These are phyloP conservation scores for Leptobrachium ailaonicum DNA, from an alignment of 2,113 vertebrate species.

Conservation along the genomic window DNA sequence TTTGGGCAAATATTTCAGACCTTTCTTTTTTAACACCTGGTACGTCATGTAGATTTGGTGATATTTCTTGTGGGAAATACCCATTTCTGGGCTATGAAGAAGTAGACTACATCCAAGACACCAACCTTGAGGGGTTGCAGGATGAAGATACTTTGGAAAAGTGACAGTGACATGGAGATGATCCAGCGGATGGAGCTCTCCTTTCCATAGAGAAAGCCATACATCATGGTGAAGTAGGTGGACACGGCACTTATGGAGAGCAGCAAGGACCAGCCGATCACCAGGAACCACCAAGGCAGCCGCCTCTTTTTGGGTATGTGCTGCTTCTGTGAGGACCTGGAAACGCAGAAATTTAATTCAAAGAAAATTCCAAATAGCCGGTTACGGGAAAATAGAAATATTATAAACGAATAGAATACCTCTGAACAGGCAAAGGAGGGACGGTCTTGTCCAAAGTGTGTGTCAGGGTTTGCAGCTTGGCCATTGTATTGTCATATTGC, in stretches of 20 bases:
- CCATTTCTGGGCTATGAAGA: too few species aligned
- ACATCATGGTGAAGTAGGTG: slow-evolving; percentile 77
- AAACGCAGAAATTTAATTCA: not conserved
- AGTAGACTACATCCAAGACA: not conserved
- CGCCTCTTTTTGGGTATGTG: slow-evolving; percentile 17
- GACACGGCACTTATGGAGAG: slow-evolving; percentile 72
- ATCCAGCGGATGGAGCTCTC: slow-evolving; percentile 74
- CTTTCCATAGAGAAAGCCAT: slow-evolving; percentile 73
- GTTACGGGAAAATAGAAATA: too few species aligned
- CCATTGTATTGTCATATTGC: slow-evolving; percentile 56
- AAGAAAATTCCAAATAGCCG: too few species aligned
- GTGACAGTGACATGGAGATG: slow-evolving; percentile 72
- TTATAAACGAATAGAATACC: slow-evolving; percentile 52
- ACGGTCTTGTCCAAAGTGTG: slow-evolving; percentile 68
- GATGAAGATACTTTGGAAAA: slow-evolving; percentile 82
- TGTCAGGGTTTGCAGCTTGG: slow-evolving; percentile 58
- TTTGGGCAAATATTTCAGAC: too few species aligned
- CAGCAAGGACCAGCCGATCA: slow-evolving; percentile 75
- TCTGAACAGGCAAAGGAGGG: slow-evolving; percentile 60
- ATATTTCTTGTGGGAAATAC: too few species aligned
- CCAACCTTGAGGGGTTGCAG: slow-evolving; percentile 78
- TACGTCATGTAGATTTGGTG: too few species aligned
- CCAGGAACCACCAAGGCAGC: slow-evolving; percentile 80
- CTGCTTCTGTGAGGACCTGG: slow-evolving; percentile 17
- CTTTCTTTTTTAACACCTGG: too few species aligned